Evolutionary conservation across 2,888 invertebrate genomes (phyloP).

Genomic region (Corythucha ciliata): DNA sequence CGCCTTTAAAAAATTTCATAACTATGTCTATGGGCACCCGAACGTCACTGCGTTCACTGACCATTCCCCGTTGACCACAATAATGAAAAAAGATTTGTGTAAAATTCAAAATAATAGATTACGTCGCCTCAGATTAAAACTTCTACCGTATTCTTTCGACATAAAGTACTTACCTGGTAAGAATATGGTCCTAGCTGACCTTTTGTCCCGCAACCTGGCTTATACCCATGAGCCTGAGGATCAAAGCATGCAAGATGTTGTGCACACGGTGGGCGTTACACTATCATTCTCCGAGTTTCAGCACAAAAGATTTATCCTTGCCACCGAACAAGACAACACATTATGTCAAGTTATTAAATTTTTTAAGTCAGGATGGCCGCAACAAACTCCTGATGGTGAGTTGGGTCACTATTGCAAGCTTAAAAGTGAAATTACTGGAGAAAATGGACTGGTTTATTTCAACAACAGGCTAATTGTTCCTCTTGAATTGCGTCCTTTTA

Average conservation of each 20-base stretch:
- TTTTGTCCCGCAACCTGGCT: too few species aligned
- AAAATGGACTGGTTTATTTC: constrained; percentile 1
- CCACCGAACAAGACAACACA: neutral
- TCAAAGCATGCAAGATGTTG: too few species aligned
- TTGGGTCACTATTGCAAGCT: neutral
- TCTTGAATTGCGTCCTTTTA: neutral
- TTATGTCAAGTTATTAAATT: too few species aligned
- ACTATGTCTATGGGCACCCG: constrained; percentile 17
- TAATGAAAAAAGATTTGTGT: constrained; percentile 19
- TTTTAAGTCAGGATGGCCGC: too few species aligned
- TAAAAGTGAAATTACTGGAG: neutral
- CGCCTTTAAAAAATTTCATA: constrained; percentile 18
- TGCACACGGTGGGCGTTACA: too few species aligned
- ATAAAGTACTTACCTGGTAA: too few species aligned
- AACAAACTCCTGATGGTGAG: too few species aligned
- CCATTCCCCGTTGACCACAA: neutral
- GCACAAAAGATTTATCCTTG: neutral
- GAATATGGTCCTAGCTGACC: too few species aligned
- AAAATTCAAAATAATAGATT: too few species aligned
- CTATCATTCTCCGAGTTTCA: neutral
- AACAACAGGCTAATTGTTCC: neutral
- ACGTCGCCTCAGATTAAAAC: too few species aligned
- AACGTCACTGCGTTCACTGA: constrained; percentile 16
- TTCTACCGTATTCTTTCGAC: too few species aligned
- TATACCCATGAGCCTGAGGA: too few species aligned